phyloP scores from a whole-genome alignment of 2,888 invertebrate genomes.

The Protodeltote pygarga region DNA sequence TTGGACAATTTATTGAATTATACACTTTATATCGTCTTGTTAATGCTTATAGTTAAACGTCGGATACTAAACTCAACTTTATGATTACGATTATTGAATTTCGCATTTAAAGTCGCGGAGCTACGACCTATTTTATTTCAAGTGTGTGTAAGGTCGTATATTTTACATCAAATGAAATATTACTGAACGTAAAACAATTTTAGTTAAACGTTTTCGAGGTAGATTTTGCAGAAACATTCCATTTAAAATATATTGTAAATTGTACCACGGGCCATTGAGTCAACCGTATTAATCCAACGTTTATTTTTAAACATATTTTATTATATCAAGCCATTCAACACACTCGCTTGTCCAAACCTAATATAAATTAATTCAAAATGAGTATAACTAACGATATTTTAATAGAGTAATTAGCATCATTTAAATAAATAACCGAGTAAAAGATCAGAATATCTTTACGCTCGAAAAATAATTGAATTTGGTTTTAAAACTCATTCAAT shows the following conservation, averaged over 20 bases:
- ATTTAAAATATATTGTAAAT: not conserved
- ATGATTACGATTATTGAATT: constrained; percentile 19
- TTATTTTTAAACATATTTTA: not conserved
- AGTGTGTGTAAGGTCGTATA: not conserved
- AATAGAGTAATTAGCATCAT: constrained; percentile 26
- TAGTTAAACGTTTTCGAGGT: not conserved
- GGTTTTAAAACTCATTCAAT: constrained; percentile 39
- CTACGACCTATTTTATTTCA: not conserved
- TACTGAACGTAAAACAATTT: not conserved
- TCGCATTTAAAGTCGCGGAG: not conserved
- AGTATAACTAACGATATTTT: constrained; percentile 29
- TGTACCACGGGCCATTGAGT: not conserved
- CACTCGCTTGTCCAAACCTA: constrained; percentile 1
- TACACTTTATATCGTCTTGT: constrained; percentile 34
- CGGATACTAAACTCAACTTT: constrained; percentile 28
- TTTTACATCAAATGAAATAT: not conserved
- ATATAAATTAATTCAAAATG: constrained; percentile 20
- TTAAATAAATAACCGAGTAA: constrained; percentile 25
- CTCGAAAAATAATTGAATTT: constrained; percentile 29
- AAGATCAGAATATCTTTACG: constrained; percentile 14
- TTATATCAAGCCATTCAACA: constrained; percentile 6
- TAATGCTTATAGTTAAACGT: constrained; percentile 44
- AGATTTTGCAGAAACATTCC: not conserved
- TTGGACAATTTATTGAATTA: constrained; percentile 59
- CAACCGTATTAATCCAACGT: not conserved